Evolutionary conservation across 2,888 invertebrate genomes (phyloP), one percentile per base, ranked within the genome.

Genomic region (Lasioglossum oenotherae): DNA sequence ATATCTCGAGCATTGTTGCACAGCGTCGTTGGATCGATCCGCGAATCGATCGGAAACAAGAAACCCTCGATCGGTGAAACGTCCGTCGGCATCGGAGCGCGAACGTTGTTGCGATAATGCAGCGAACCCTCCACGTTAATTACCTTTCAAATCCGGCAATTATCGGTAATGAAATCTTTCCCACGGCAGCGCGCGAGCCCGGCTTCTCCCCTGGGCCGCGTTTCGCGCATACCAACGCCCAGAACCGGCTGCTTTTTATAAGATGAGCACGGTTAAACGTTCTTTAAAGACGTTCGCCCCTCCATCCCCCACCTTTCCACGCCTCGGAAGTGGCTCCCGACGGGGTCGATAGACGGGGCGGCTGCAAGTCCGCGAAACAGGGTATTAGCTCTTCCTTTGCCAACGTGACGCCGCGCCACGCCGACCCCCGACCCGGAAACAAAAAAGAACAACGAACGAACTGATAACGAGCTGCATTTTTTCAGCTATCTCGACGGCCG

Each of bases 191-290:
- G 64, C 64, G 6, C 16, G 6, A 31, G 6, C 2, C 4, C 8
- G 31, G 31, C 31, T n/a, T 6, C 64, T 64, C 64, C 31, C 31
- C 6, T 6, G 64, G 64, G 64, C n/a, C 31, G 6, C 80, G 72
- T 67, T 76, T 79, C 44, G 44, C 76, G 83, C 74, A 49, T 76
- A 79, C 84, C 64, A 75, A 82, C 78, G 67, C 19, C 76, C 76
- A 6, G 38, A 31, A 27, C 67, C 41, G 41, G 69, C 41, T 73
- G 46, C 78, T 85, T 85, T 80, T 83, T 80, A 75, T 64, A 46
- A 72, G 72, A 85, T 88, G 81, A 86, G 73, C 76, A 38, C 64
- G 77, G 77, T 88, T 88, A 87, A 89, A 77, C 77, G 85, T 73
- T 85, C 85, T 85, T 89, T 82, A 78, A 89, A 79, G 82, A 87